Percentiles rank a stretch among this genome's conserved stretches.
Evolutionary conservation across 1,140 invertebrate species (phyloP).

Genomic region (Papilio polyxenes): DNA sequence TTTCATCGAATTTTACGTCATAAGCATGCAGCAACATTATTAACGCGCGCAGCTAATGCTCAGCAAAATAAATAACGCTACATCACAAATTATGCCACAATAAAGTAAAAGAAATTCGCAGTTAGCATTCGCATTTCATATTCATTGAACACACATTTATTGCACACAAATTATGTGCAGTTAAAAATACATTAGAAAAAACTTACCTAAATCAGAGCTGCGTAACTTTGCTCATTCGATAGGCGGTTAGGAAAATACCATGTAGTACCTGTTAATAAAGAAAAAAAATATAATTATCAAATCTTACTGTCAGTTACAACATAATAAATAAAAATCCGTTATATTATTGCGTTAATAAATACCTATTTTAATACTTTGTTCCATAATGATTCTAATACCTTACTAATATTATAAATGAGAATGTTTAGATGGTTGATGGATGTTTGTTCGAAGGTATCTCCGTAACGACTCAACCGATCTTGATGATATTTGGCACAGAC

Average conservation of each 20-base stretch:
- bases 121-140: not conserved
- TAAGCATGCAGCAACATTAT: not conserved
- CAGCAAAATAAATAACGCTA: not conserved
- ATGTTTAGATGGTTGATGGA: no score
- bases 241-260: not conserved
- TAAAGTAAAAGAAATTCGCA: not conserved
- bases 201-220: not conserved
- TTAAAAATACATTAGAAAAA: not conserved
- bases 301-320: not conserved
- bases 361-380: no score
- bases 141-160: not conserved
- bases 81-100: not conserved
- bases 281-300: not conserved
- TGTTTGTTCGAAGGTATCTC: no score
- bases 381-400: no score
- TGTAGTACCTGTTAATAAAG: not conserved
- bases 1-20: slow-evolving; percentile 37
- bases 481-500: no score
- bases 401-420: no score
- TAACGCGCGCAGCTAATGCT: not conserved
- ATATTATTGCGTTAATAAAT: no score
- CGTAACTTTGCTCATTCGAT: not conserved
- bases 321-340: not conserved
- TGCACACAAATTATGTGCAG: not conserved
- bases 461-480: no score